These are phyloP conservation scores for Chorisops tibialis DNA, from an alignment of 2,888 invertebrate genomes.

Conservation along the genomic window DNA sequence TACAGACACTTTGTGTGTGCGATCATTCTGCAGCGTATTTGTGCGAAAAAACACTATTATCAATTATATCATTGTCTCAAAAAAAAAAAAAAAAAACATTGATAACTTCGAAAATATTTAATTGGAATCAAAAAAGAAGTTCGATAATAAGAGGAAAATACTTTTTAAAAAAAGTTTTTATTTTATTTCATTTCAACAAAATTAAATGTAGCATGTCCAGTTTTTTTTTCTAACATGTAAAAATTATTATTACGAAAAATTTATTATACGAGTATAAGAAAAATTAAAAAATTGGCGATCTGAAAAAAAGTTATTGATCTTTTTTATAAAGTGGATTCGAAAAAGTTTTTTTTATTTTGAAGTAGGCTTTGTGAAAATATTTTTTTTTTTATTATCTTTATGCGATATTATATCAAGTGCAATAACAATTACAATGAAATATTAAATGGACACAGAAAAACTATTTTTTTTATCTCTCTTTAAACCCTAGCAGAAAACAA, in stretches of 20 bases:
- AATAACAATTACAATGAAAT: too few species aligned
- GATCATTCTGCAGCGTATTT: neutral
- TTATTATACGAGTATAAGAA: neutral
- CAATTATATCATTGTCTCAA: neutral
- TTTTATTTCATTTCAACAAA: neutral
- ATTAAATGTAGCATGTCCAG: neutral
- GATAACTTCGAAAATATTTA: neutral
- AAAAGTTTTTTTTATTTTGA: too few species aligned
- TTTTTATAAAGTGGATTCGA: too few species aligned
- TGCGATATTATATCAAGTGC: too few species aligned
- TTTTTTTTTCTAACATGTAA: neutral
- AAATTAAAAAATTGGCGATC: slow-evolving; percentile 8
- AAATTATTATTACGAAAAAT: neutral
- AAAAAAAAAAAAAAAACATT: neutral
- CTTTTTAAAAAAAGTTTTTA: neutral
- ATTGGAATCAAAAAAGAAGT: too few species aligned
- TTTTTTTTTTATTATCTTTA: too few species aligned
- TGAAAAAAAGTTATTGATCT: slow-evolving; percentile 19
- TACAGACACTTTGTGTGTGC: slow-evolving; percentile 1
- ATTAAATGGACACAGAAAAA: neutral
- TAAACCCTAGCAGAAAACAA: neutral
- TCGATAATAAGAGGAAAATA: too few species aligned
- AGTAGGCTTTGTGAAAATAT: too few species aligned
- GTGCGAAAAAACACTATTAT: neutral
- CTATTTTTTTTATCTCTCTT: neutral